Evolutionary conservation across 2,888 invertebrate species (phyloP), one percentile per base, ranked within the genome.

Genomic region (Trisateles emortualis): DNA sequence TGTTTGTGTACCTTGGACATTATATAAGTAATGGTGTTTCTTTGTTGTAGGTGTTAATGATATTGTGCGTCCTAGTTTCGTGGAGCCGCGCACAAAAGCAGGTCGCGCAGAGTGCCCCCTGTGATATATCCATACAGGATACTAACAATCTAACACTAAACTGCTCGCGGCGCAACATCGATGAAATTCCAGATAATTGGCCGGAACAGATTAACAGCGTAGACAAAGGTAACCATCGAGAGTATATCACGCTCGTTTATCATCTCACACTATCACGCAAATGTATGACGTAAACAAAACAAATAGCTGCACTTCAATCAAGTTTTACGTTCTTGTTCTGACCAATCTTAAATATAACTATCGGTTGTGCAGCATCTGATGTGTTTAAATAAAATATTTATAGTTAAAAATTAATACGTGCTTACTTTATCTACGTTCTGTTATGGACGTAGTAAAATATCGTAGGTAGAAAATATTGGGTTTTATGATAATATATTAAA

Each of bases 1-100:
- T 68, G 75, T 79, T 77, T 74, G 67, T 74, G 71, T 66, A 64
- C 58, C 52, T 42, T 53, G 59, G 46, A 60, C 52, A 63, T 81
- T 81, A 80, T 73, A 79, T 83, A 82, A 79, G 78, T 81, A 78
- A 83, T 78, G 75, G 79, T 79, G 83, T 81, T 83, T 84, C 81
- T 90, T 87, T 90, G 88, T 92, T 90, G 74, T 90, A 92, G 92
- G 90, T 88, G 81, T 84, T 89, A 86, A 84, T 88, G 81, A 78
- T 87, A 82, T 72, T 90, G 73, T 84, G 85, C 81, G 86, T 79
- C 73, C 79, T 90, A 83, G 81, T 87, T 78, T 77, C 77, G 67
- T 66, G 76, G 77, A 73, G 79, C 74, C 72, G 64, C 66, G 84
- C 81, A 57, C 68, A 68, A 60, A 74, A 78, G 68, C 75, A 63